Evolutionary conservation across 1,140 invertebrate species (phyloP).

Genomic region (Mesaphorura yosii): DNA sequence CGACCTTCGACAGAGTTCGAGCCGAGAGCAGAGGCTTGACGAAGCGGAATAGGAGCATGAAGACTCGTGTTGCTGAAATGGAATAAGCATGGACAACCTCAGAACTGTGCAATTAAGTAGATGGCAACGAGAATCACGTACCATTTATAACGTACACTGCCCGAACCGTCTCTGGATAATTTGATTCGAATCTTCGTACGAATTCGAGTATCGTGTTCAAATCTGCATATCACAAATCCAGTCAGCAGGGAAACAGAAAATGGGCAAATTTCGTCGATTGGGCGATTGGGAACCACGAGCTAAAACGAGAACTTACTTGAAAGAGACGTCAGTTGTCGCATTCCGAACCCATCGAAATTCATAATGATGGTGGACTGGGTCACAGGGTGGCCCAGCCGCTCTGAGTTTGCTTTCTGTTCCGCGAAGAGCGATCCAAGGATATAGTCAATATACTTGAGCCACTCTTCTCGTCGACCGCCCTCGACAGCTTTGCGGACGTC

Average conservation of each 20-base stretch:
- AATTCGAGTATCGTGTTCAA: slow-evolving; percentile 7
- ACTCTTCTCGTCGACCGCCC: slow-evolving; percentile 3
- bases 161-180: slow-evolving; percentile 12
- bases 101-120: not conserved
- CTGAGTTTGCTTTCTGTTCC: not conserved
- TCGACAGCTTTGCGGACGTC: slow-evolving; percentile 13
- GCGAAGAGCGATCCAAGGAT: not conserved
- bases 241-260: not conserved
- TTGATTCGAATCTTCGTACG: slow-evolving; percentile 9
- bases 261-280: not conserved
- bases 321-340: slow-evolving; percentile 15
- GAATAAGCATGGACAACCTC: not conserved
- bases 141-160: slow-evolving; percentile 5
- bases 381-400: not conserved
- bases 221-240: not conserved
- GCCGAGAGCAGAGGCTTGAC: slow-evolving; percentile 13
- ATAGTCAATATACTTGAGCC: slow-evolving; percentile 4
- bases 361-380: slow-evolving; percentile 17
- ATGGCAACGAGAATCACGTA: not conserved
- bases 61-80: slow-evolving; percentile 8
- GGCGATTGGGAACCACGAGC: not conserved
- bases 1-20: slow-evolving; percentile 10
- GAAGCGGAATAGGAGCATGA: slow-evolving; percentile 9
- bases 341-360: slow-evolving; percentile 11
- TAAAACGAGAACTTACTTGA: slow-evolving; percentile 4